Evolutionary conservation across 2,113 vertebrate genomes (phyloP).

Genomic region (Aviceda subcristata): DNA sequence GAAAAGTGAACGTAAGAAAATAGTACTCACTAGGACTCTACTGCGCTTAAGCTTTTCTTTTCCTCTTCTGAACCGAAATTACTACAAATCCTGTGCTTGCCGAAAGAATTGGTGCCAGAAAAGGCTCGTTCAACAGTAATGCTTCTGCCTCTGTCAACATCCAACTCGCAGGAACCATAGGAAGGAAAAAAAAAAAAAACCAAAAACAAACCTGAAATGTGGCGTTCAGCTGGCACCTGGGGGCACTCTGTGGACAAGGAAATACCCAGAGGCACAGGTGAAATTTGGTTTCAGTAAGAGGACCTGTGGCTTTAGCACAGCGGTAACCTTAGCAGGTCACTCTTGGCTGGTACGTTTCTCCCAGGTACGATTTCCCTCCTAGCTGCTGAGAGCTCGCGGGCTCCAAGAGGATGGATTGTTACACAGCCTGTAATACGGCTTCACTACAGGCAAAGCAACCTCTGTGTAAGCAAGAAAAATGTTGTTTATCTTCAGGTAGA

Average conservation of each 20-base stretch:
- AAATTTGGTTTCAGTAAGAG: background rate
- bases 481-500: background rate
- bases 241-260: background rate
- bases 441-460: background rate
- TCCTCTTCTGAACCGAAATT: background rate
- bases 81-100: background rate
- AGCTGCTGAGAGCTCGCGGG: background rate
- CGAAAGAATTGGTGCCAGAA: background rate
- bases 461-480: background rate
- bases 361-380: background rate
- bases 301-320: background rate
- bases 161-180: background rate
- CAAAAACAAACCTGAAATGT: rapidly evolving
- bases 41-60: background rate
- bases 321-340: background rate
- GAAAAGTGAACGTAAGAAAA: background rate
- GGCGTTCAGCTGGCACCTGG: background rate
- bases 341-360: rapidly evolving
- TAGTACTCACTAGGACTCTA: background rate
- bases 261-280: background rate
- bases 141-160: background rate
- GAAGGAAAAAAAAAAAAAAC: background rate
- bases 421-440: rapidly evolving
- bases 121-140: background rate
- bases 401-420: rapidly evolving